Base-by-base conservation (phyloP, 2,888 invertebrate species). In the Chymomyza fuscimana region DNA sequence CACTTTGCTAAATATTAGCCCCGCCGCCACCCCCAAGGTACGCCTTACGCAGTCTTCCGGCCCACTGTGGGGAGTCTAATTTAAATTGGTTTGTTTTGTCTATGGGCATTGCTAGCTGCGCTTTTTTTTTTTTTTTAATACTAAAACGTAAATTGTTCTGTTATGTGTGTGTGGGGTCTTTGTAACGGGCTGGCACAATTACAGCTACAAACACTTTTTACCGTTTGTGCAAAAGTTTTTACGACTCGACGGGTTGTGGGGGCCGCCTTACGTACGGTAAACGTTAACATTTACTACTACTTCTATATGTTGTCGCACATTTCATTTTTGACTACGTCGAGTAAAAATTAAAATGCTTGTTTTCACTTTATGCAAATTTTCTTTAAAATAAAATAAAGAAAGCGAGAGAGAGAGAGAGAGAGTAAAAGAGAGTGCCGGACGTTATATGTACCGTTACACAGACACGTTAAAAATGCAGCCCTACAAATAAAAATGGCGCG, bases 311-410 rank as follows among this genome's bases (percentile, higher is more conserved):
- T 78, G 77, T 76, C 76, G 80, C 80, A 79, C 77, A 74, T 74
- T 77, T 79, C 75, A 79, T 78, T 79, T 73, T 73, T 74, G 82
- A 51, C 78, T 80, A 69, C 77, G 81, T 78, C 79, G 80, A 80
- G 80, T 80, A 73, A 84, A 83, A 88, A 90, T 89, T 90, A 89
- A 90, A 90, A 90, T 87, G 86, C 86, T 88, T 90, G 90, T 90
- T 90, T 89, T 85, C 89, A 89, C 90, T 90, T 90, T 89, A 90
- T 90, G 90, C 84, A 90, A 90, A 90, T 90, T 87, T 86, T 82
- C 63, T 68, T 73, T 69, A 77, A 82, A 80, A 77, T 71, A 74
- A 82, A 78, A 77, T 79, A 73, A 79, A 77, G 69, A 56, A 65
- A 70, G 74, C 73, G 70, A 68, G 36, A 56, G 64, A 64, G 22